Evolutionary conservation across 1,140 invertebrate species (phyloP).

Genomic region (Ruditapes philippinarum): DNA sequence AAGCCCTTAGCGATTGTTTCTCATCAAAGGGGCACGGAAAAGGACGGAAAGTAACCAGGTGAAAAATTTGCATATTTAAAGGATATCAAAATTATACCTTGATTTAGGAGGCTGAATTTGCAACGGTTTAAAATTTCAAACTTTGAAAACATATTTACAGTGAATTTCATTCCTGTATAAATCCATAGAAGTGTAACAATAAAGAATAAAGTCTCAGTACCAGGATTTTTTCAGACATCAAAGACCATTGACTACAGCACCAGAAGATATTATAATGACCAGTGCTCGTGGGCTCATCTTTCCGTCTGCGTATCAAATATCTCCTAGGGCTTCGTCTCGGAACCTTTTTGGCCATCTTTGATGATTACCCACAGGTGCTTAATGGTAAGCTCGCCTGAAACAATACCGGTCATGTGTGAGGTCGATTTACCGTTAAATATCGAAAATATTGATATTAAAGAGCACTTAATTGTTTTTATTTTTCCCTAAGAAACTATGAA

Average conservation of each 20-base stretch:
- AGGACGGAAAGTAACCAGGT: no score
- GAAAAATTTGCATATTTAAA: no score
- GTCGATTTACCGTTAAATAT: slow-evolving; percentile 62
- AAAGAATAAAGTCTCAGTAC: no score
- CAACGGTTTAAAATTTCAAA: no score
- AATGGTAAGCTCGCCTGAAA: slow-evolving; percentile 47
- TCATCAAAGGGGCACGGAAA: no score
- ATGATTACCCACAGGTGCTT: slow-evolving; percentile 47
- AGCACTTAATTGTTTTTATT: slow-evolving; percentile 59
- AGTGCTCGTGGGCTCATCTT: background rate
- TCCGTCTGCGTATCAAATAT: slow-evolving; percentile 3
- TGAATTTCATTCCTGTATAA: no score
- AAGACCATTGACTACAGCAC: background rate
- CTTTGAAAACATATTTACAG: no score
- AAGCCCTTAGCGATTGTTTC: no score
- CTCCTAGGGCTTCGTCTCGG: background rate
- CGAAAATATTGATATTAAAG: slow-evolving; percentile 63
- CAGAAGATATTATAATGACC: background rate
- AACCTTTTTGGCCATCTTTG: slow-evolving; percentile 29
- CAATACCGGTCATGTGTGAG: slow-evolving; percentile 52
- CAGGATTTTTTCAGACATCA: background rate
- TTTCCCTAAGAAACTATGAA: slow-evolving; percentile 43
- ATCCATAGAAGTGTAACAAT: no score
- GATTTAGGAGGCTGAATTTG: no score
- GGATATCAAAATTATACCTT: no score